A percentile compares a stretch with the other conserved stretches of the same genome.
Evolutionary conservation across 2,888 invertebrate species (phyloP).

Genomic region (Oscheius onirici): DNA sequence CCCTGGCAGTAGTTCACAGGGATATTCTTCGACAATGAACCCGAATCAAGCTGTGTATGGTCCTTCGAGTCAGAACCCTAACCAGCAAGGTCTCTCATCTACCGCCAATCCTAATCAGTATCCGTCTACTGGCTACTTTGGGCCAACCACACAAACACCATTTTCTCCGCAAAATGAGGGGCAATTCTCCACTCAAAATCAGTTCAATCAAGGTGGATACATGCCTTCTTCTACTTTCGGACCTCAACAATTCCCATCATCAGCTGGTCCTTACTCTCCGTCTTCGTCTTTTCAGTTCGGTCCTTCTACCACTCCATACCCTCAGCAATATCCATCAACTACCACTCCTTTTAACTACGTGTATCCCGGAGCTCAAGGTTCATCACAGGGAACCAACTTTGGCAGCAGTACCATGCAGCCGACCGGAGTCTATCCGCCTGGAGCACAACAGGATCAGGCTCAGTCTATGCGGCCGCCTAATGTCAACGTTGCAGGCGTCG

Average conservation of each 20-base stretch:
- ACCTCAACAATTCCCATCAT: neutral
- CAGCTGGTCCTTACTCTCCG: neutral
- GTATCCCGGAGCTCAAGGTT: neutral
- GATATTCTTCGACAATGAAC: neutral
- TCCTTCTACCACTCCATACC: neutral
- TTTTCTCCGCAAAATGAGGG: neutral
- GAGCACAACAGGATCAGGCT: constrained; percentile 27
- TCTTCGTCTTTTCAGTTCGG: neutral
- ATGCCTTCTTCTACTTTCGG: neutral
- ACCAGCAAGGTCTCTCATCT: neutral
- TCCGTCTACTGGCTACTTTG: neutral
- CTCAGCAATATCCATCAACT: neutral
- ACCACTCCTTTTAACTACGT: neutral
- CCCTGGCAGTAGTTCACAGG: neutral
- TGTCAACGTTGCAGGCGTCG: constrained; percentile 21
- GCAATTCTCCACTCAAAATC: neutral
- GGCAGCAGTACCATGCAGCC: neutral
- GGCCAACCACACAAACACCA: neutral
- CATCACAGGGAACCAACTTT: neutral
- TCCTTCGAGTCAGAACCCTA: neutral
- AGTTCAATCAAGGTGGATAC: constrained; percentile 14
- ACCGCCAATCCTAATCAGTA: constrained; percentile 4
- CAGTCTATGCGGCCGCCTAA: constrained; percentile 17
- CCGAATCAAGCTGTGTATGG: neutral
- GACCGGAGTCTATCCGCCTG: constrained; percentile 28